A percentile compares a stretch with the other conserved stretches of the same genome.
phyloP scores from a whole-genome alignment of 2,113 vertebrate species.

The Grammomys dolichurus region DNA sequence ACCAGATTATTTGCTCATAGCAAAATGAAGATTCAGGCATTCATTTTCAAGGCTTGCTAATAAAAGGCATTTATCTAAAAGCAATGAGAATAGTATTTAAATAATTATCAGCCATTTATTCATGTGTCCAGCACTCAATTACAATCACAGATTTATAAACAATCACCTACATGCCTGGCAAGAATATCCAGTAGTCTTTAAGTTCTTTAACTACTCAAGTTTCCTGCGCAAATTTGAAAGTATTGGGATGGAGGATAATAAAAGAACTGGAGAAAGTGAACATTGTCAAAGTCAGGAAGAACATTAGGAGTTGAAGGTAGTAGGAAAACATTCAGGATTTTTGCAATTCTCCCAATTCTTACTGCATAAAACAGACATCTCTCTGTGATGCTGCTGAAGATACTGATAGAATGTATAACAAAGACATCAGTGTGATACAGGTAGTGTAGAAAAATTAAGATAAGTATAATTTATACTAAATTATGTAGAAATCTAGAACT shows the following conservation, averaged over 20 bases:
- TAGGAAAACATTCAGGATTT: background rate
- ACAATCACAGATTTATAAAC: background rate
- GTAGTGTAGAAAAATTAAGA: background rate
- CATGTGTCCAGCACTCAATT: background rate
- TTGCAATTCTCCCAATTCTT: background rate
- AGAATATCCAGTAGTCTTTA: background rate
- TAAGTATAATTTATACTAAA: background rate
- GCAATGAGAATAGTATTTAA: background rate
- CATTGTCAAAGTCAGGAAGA: background rate
- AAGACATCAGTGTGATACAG: background rate
- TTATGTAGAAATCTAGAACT: background rate
- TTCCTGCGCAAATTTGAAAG: background rate
- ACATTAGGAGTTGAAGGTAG: background rate
- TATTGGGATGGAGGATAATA: background rate
- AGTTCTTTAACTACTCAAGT: background rate
- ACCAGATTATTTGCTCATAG: background rate
- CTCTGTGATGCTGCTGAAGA: background rate
- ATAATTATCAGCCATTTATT: background rate
- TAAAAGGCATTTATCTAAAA: background rate
- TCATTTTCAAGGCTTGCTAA: background rate
- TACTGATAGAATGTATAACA: background rate
- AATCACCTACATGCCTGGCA: background rate
- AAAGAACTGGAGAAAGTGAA: background rate
- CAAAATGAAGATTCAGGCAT: background rate
- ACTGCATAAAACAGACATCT: background rate